Evolutionary conservation across 2,797 vertebrate species (phyloP).

Genomic region (Pseudochirops cupreus): DNA sequence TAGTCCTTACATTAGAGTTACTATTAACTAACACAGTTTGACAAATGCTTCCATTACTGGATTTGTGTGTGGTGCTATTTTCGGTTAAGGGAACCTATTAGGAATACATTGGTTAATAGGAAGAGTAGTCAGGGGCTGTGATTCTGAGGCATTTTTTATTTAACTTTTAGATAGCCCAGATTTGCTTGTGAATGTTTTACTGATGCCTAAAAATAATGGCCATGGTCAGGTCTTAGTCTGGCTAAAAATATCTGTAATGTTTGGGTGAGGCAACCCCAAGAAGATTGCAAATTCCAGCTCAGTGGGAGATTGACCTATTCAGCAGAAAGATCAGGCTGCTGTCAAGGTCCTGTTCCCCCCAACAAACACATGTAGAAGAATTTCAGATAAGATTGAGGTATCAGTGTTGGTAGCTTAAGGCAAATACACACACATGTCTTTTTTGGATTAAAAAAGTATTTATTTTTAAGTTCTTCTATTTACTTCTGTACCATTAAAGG

Average conservation of each 20-base stretch:
- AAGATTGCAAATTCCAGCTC: conserved; percentile 65
- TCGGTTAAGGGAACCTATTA: conserved; percentile 63
- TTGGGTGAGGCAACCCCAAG: conserved; percentile 62
- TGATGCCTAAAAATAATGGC: conserved; percentile 52
- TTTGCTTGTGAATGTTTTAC: conserved; percentile 54
- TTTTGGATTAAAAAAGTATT: neutral
- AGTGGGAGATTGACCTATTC: conserved; percentile 60
- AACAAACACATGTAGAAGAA: conserved; percentile 49
- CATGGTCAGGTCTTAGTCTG: conserved; percentile 46
- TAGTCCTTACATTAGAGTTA: conserved; percentile 59
- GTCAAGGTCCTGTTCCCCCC: conserved; percentile 45
- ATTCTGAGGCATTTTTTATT: conserved; percentile 29
- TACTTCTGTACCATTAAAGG: neutral
- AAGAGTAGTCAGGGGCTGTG: conserved; percentile 61
- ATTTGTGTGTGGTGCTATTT: conserved; percentile 52
- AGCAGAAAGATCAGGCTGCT: conserved; percentile 41
- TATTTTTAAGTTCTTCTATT: neutral
- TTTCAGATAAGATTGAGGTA: conserved; percentile 54
- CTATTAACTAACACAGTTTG: conserved; percentile 60
- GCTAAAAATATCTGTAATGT: conserved; percentile 55
- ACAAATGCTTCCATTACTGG: conserved; percentile 67
- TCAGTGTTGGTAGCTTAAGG: conserved; percentile 27
- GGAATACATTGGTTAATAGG: conserved; percentile 62
- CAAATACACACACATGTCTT: neutral
- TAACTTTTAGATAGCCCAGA: conserved; percentile 49